phyloP scores from a whole-genome alignment of 2,888 invertebrate species.

The Lottia gigantea region DNA sequence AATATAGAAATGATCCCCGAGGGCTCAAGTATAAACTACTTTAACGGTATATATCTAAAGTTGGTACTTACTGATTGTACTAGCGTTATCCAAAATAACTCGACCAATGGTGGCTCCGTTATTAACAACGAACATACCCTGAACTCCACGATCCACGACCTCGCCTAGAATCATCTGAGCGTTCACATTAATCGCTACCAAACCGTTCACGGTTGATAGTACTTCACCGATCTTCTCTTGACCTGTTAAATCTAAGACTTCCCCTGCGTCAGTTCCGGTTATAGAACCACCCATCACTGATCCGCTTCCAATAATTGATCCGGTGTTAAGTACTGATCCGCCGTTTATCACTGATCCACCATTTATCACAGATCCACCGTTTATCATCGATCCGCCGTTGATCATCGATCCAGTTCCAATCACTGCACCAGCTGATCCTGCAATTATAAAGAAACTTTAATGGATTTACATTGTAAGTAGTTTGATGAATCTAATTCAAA shows the following conservation, averaged over 20 bases:
- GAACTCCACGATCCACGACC: not conserved
- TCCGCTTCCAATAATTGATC: not conserved
- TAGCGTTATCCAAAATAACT: not conserved
- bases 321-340: not conserved
- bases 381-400: too few species aligned
- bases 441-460: too few species aligned
- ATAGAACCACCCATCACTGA: not conserved
- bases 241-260: not conserved
- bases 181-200: not conserved
- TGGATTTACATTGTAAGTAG: too few species aligned
- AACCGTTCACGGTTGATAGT: not conserved
- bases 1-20: too few species aligned
- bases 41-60: too few species aligned
- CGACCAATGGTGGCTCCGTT: not conserved
- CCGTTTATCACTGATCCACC: too few species aligned
- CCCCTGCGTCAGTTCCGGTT: not conserved
- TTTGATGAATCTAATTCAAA: too few species aligned
- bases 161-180: not conserved
- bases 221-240: not conserved
- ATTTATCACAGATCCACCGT: too few species aligned
- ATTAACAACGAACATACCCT: not conserved
- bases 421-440: too few species aligned
- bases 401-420: too few species aligned
- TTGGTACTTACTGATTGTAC: too few species aligned
- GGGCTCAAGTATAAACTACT: too few species aligned